These are phyloP conservation scores for Copidosoma aretas DNA, from an alignment of 2,888 invertebrate genomes.

Conservation along the genomic window DNA sequence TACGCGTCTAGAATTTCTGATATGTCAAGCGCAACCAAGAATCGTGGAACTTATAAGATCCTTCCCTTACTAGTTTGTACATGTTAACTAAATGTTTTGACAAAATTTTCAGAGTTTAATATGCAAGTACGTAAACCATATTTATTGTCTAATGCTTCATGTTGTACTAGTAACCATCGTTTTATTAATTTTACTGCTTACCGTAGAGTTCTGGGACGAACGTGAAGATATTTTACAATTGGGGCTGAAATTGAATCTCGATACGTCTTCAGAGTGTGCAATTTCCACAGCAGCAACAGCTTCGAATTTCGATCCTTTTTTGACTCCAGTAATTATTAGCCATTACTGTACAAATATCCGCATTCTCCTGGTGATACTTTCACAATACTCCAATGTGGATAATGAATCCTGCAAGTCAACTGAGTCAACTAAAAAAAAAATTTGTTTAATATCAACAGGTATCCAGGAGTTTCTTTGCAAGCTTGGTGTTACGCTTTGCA, in stretches of 20 bases:
- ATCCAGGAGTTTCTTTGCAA: no score
- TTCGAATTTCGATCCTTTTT: no score
- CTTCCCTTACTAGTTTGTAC: slow-evolving; percentile 56
- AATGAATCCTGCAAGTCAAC: no score
- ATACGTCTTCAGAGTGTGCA: slow-evolving; percentile 62
- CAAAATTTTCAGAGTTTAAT: slow-evolving; percentile 72
- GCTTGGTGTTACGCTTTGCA: no score
- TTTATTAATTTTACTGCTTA: slow-evolving; percentile 14
- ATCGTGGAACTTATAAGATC: slow-evolving; percentile 50
- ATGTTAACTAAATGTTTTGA: slow-evolving; percentile 77
- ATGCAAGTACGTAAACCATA: slow-evolving; percentile 62
- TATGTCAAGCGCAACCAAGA: slow-evolving; percentile 53
- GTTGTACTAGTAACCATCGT: slow-evolving; percentile 12
- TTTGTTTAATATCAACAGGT: no score
- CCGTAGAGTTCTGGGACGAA: slow-evolving; percentile 74
- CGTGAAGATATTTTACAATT: slow-evolving; percentile 84
- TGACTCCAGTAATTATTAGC: no score
- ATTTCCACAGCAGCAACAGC: slow-evolving; percentile 53
- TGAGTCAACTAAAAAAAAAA: no score
- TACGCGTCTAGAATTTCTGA: slow-evolving; percentile 41
- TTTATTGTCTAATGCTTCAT: background rate
- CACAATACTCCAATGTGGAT: no score
- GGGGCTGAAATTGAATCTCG: slow-evolving; percentile 85
- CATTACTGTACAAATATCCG: no score
- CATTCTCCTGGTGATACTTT: no score